phyloP scores from a whole-genome alignment of 2,113 vertebrate genomes.

The Podilymbus podiceps region DNA sequence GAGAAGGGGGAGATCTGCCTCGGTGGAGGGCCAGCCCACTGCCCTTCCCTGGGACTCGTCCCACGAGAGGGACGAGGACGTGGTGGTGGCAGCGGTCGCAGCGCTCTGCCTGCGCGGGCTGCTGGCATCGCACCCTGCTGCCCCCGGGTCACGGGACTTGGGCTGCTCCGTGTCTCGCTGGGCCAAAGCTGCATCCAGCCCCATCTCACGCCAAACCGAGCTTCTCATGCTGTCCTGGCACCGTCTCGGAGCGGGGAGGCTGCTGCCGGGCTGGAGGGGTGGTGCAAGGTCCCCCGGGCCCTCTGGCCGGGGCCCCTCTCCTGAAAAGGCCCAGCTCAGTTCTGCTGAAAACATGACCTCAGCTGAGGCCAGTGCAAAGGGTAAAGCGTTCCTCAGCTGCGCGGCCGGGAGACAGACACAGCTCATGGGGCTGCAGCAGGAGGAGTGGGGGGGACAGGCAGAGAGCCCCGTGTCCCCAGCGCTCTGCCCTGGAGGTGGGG shows the following conservation, averaged over 20 bases:
- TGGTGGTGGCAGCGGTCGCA: background rate
- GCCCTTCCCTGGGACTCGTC: background rate
- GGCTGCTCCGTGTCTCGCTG: background rate
- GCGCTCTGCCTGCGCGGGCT: background rate
- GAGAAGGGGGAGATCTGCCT: background rate
- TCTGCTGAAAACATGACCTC: slow-evolving; percentile 49
- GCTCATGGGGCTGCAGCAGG: background rate
- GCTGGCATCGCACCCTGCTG: background rate
- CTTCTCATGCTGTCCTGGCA: slow-evolving; percentile 9
- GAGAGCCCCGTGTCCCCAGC: fast-evolving
- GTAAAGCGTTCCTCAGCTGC: slow-evolving; percentile 38
- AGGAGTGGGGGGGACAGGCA: background rate
- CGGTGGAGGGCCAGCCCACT: background rate
- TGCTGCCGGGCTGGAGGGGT: background rate
- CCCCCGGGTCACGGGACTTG: fast-evolving
- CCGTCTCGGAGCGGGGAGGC: background rate
- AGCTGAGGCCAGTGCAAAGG: slow-evolving; percentile 54
- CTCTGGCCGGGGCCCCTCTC: slow-evolving; percentile 9
- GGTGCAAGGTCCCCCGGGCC: background rate
- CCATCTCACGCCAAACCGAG: background rate
- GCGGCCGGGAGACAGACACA: fast-evolving
- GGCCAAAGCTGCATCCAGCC: background rate
- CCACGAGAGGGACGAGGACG: background rate
- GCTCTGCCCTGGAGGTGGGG: fast-evolving
- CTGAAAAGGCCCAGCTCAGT: background rate